A percentile compares a stretch with the other conserved stretches of the same genome.
phyloP scores from a whole-genome alignment of 2,113 vertebrate genomes.

The Dicerorhinus sumatrensis region DNA sequence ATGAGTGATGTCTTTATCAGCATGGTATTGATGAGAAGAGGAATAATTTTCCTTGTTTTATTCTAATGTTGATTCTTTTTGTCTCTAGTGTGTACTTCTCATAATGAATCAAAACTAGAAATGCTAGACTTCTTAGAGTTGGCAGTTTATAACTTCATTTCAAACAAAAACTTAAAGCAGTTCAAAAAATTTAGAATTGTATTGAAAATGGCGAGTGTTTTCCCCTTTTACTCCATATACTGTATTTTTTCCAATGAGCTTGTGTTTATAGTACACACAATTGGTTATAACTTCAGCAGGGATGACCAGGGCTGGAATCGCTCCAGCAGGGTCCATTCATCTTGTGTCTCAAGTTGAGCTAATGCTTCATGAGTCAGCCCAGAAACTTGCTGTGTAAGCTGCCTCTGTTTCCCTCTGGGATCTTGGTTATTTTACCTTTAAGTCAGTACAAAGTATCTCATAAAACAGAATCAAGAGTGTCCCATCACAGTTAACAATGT shows the following conservation, averaged over 20 bases:
- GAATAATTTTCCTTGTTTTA: background rate
- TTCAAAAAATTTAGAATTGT: background rate
- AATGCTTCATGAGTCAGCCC: background rate
- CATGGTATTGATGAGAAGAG: background rate
- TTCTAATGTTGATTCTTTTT: background rate
- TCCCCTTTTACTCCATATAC: background rate
- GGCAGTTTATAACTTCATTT: slow-evolving; percentile 1
- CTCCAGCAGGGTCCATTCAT: background rate
- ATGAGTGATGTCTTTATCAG: background rate
- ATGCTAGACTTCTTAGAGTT: background rate
- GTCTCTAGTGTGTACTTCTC: background rate
- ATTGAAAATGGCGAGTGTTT: background rate
- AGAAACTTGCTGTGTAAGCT: background rate
- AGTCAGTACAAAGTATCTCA: background rate
- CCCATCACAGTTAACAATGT: background rate
- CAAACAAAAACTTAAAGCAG: background rate
- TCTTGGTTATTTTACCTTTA: background rate
- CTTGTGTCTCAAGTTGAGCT: background rate
- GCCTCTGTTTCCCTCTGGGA: background rate
- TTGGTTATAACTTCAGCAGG: background rate
- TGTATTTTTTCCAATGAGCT: background rate
- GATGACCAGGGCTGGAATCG: background rate
- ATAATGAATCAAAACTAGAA: slow-evolving; percentile 32
- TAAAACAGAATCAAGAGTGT: background rate
- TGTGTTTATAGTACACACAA: background rate